Percentiles rank a stretch among this genome's conserved stretches.
These are phyloP conservation scores for Eupithecia subumbrata DNA, from an alignment of 2,888 invertebrate genomes.

Conservation along the genomic window DNA sequence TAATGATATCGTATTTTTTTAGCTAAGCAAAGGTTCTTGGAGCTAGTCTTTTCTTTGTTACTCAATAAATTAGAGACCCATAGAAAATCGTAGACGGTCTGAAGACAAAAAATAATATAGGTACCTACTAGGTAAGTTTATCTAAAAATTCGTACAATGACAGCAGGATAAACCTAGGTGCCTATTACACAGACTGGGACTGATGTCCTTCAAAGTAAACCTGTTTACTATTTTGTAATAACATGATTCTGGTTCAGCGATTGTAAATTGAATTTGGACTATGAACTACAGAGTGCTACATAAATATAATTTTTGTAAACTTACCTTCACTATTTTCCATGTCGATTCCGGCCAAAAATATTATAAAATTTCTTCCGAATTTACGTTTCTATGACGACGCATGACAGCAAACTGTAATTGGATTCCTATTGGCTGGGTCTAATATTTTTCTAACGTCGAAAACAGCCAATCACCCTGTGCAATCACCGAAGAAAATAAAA, in stretches of 20 bases:
- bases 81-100: too few species aligned
- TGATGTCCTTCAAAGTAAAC: constrained; percentile 16
- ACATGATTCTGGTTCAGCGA: neutral
- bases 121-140: neutral
- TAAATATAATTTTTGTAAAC: constrained; percentile 52
- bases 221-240: constrained; percentile 27
- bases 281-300: neutral
- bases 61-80: neutral
- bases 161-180: neutral
- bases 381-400: constrained; percentile 83
- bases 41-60: neutral
- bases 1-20: neutral
- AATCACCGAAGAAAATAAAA: neutral
- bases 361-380: constrained; percentile 71
- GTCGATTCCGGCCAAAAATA: constrained; percentile 75
- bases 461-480: constrained; percentile 4
- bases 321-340: constrained; percentile 80
- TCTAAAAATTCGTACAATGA: neutral
- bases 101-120: neutral
- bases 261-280: neutral
- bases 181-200: neutral
- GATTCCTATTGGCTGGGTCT: constrained; percentile 59
- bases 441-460: neutral
- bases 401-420: constrained; percentile 75
- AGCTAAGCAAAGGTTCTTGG: neutral